Percentiles rank a stretch among this genome's conserved stretches.
These are phyloP conservation scores for Choristoneura rosaceana DNA, from an alignment of 2,888 invertebrate genomes.

Conservation along the genomic window DNA sequence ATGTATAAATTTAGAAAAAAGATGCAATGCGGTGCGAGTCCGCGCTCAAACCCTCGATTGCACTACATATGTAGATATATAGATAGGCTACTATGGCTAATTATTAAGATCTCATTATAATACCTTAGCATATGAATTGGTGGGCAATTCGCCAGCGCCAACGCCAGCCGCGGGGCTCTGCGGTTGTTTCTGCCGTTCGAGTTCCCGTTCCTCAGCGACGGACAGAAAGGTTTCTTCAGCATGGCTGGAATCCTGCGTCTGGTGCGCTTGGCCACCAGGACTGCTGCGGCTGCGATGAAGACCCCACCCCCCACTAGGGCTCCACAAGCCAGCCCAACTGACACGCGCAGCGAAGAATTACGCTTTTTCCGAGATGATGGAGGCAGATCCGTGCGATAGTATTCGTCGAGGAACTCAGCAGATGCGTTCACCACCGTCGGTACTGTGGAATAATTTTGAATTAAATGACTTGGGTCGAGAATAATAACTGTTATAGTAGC, in stretches of 20 bases:
- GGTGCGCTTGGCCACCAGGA: constrained; percentile 85
- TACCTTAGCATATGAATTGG: constrained; percentile 80
- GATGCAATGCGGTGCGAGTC: too few species aligned
- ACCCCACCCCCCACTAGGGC: constrained; percentile 83
- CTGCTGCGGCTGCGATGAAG: constrained; percentile 86
- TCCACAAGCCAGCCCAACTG: constrained; percentile 76
- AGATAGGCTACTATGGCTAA: too few species aligned
- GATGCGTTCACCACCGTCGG: constrained; percentile 86
- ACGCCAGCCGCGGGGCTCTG: constrained; percentile 74
- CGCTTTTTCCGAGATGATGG: constrained; percentile 75
- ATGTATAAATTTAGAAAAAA: not conserved
- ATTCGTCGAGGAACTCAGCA: constrained; percentile 86
- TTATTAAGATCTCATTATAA: constrained; percentile 41
- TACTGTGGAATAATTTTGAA: constrained; percentile 64
- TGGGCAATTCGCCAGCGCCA: constrained; percentile 77
- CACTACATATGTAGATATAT: too few species aligned
- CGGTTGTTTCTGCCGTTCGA: constrained; percentile 74
- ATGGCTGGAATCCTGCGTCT: constrained; percentile 73
- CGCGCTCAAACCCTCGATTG: too few species aligned
- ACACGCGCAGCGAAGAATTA: constrained; percentile 80
- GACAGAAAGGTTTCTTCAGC: constrained; percentile 80
- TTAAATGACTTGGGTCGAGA: not conserved
- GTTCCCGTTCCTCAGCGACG: constrained; percentile 67
- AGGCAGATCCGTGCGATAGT: constrained; percentile 81
- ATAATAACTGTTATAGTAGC: not conserved